A percentile compares a stretch with the other conserved stretches of the same genome.
Evolutionary conservation across 2,113 vertebrate species (phyloP).

Genomic region (Melanostigma gelatinosum): DNA sequence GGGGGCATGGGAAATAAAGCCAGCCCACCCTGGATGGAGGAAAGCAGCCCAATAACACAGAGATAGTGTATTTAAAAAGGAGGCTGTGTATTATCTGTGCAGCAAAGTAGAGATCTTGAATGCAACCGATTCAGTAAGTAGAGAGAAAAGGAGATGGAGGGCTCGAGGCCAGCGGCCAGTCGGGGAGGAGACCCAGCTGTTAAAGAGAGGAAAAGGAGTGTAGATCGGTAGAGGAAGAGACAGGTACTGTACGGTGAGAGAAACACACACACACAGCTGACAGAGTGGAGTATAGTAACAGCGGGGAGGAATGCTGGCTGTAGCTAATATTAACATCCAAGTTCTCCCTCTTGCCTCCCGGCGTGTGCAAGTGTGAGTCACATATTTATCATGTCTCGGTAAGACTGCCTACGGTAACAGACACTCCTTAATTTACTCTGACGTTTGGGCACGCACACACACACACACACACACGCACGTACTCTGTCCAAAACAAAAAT

Average conservation of each 20-base stretch:
- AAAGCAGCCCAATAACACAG: constrained; percentile 24
- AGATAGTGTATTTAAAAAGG: constrained; percentile 27
- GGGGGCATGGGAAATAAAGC: constrained; percentile 24
- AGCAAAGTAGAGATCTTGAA: constrained; percentile 18
- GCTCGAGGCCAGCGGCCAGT: neutral
- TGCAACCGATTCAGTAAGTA: constrained; percentile 21
- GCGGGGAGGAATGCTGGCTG: constrained; percentile 73
- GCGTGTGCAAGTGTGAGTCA: constrained; percentile 72
- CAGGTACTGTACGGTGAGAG: constrained; percentile 59
- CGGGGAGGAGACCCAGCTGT: constrained; percentile 56
- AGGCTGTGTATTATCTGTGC: constrained; percentile 11
- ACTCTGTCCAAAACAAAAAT: constrained; percentile 50
- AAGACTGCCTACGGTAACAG: constrained; percentile 51
- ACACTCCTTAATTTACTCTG: constrained; percentile 65
- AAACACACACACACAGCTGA: constrained; percentile 72
- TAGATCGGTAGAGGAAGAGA: constrained; percentile 52
- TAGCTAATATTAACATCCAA: constrained; percentile 82
- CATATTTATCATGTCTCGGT: constrained; percentile 66
- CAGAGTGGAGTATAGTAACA: constrained; percentile 80
- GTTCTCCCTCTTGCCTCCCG: constrained; percentile 57
- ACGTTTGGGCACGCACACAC: constrained; percentile 12
- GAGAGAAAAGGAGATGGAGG: constrained; percentile 8
- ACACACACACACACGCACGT: neutral
- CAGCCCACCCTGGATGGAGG: constrained; percentile 23
- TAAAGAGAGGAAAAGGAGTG: constrained; percentile 44